Base-by-base conservation (phyloP, 1,140 invertebrate genomes). In the Listronotus oregonensis region DNA sequence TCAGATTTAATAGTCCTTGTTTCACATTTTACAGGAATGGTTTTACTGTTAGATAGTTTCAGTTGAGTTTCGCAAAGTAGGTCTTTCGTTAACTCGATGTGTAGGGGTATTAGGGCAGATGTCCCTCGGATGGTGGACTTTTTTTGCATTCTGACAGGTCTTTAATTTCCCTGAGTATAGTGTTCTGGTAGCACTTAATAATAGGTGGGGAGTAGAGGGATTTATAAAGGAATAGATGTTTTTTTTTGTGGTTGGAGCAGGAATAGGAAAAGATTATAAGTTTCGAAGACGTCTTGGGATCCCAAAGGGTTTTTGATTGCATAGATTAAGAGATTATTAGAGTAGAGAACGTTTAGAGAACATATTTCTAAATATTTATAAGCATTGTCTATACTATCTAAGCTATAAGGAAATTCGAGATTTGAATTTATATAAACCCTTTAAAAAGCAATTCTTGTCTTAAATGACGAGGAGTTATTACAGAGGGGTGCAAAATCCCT, bases 131-230 rank as follows among this genome's bases (percentile, higher is more conserved):
- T n/a, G n/a, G n/a, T n/a, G n/a, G n/a, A n/a, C n/a, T n/a, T n/a
- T n/a, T n/a, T n/a, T n/a, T n/a, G n/a, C n/a, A n/a, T 6, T 64
- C 10, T 43, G 32, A 17, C 56, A 39, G n/a, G 32, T 64, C 62
- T 15, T 56, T 57, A 12, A 51, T 7, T 47, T 11, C n/a, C n/a
- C 1, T 18, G 21, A 17, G 69, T 67, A 64, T 5, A 21, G 14
- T 9, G 34, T 55, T 15, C 40, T 64, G 15, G 61, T 64, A 18
- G 44, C 51, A 51, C 56, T 65, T 17, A 65, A 12, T 32, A 65
- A n/a, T 31, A 65, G 39, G 21, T 32, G 51, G 27, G 54, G 63
- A 37, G 6, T 21, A 9, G 54, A 51, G 14, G 63, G 54, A 43
- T 49, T 14, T 11, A 65, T 65, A 40, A 40, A 65, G 27, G 56